Conservation (phyloP, 2,113 vertebrate species). For the Triplophysa dalaica region DNA sequence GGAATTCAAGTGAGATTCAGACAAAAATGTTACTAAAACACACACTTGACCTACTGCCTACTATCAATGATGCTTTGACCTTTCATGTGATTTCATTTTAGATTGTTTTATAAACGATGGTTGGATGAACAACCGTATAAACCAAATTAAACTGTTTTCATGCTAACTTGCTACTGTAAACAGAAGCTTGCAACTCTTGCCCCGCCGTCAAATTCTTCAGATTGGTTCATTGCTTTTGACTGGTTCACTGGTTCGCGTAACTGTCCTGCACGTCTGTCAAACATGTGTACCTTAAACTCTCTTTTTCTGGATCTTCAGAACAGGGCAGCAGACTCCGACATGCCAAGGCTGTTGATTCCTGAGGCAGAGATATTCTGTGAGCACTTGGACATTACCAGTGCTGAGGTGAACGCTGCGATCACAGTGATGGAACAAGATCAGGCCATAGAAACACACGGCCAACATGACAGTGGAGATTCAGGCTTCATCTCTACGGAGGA, state of each 20-base stretch:
- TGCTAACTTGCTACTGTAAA: too few relatives aligned
- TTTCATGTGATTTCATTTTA: neutral
- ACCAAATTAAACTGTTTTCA: too few relatives aligned
- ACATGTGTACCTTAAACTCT: slow-evolving; percentile 43
- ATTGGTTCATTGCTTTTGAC: too few relatives aligned
- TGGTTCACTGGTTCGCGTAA: too few relatives aligned
- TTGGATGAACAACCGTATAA: too few relatives aligned
- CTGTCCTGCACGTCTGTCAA: too few relatives aligned
- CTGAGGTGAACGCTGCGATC: neutral
- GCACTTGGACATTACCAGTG: slow-evolving; percentile 43
- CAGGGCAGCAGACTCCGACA: slow-evolving; percentile 23
- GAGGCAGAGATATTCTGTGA: slow-evolving; percentile 57
- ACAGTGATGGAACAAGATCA: slow-evolving; percentile 41
- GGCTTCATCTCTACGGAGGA: slow-evolving; percentile 68
- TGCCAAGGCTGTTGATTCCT: slow-evolving; percentile 57
- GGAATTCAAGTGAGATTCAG: too few relatives aligned
- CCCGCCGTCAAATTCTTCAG: too few relatives aligned
- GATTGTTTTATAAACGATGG: too few relatives aligned
- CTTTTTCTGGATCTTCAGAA: slow-evolving; percentile 40
- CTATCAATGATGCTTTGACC: neutral
- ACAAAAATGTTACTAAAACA: too few relatives aligned
- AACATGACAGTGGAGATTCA: slow-evolving; percentile 66
- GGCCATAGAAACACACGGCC: slow-evolving; percentile 33
- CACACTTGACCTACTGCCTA: too few relatives aligned
- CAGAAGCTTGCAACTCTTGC: too few relatives aligned